Conservation (phyloP, 2,797 vertebrate species). For the Fistularia tabacaria region DNA sequence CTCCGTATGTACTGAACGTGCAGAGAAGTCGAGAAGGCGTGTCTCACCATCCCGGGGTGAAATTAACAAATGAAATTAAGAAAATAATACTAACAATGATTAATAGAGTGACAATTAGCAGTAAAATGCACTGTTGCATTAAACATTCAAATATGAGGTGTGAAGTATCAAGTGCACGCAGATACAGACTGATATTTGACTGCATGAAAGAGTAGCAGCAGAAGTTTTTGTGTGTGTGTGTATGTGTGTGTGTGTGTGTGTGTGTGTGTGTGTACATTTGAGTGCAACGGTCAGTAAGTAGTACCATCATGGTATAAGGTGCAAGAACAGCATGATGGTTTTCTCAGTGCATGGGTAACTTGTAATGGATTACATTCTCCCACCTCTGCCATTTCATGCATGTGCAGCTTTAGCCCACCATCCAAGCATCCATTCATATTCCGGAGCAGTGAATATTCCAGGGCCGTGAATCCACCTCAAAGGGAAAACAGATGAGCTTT, state of each 20-base stretch:
- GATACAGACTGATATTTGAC: neutral
- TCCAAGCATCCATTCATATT: slow-evolving; percentile 60
- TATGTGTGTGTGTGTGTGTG: slow-evolving; percentile 2
- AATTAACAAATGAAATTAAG: too few species aligned
- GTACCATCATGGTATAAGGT: slow-evolving; percentile 9
- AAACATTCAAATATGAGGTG: too few species aligned
- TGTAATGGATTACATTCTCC: slow-evolving; percentile 55
- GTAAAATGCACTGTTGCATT: too few species aligned
- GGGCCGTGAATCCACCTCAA: slow-evolving; percentile 58
- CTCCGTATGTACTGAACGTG: too few species aligned
- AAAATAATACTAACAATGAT: too few species aligned
- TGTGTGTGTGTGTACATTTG: neutral
- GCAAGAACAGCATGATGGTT: too few species aligned
- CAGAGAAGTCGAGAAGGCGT: too few species aligned
- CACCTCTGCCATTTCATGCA: slow-evolving; percentile 56
- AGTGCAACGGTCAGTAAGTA: too few species aligned
- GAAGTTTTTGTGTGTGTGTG: neutral
- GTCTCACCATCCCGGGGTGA: too few species aligned
- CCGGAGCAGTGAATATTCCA: slow-evolving; percentile 40
- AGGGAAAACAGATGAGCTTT: slow-evolving; percentile 66
- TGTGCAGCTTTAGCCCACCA: slow-evolving; percentile 68
- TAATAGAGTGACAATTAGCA: too few species aligned
- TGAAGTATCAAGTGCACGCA: neutral
- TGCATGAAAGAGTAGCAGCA: neutral
- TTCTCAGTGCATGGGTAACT: slow-evolving; percentile 41